Evolutionary conservation across 2,797 vertebrate species (phyloP).

Genomic region (Echiichthys vipera): DNA sequence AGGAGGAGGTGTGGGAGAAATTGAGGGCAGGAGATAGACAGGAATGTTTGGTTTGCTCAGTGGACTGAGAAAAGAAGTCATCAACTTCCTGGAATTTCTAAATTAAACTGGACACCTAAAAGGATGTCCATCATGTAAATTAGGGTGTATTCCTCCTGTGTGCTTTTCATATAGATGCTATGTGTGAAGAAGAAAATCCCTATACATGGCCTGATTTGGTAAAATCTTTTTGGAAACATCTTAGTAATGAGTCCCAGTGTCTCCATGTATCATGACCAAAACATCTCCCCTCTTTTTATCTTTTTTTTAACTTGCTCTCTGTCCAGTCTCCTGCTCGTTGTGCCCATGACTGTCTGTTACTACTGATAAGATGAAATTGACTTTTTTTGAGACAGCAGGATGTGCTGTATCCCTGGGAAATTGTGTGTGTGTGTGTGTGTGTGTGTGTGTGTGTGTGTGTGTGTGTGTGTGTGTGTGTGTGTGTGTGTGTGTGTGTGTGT

Average conservation of each 20-base stretch:
- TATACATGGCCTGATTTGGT: conserved; percentile 20
- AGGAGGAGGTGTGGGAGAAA: conserved; percentile 55
- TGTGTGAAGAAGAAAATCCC: conserved; percentile 6
- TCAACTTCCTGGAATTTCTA: conserved; percentile 75
- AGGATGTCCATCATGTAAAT: conserved; percentile 51
- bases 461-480: conserved; percentile 27
- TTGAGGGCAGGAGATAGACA: conserved; percentile 51
- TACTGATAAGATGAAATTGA: conserved; percentile 73
- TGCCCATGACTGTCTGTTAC: conserved; percentile 61
- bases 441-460: conserved; percentile 21
- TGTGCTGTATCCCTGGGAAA: conserved; percentile 51
- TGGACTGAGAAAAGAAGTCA: conserved; percentile 66
- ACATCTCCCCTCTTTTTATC: conserved; percentile 10
- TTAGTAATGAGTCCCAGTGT: conserved; percentile 10
- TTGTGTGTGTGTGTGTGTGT: too few species aligned
- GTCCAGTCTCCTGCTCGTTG: conserved; percentile 44
- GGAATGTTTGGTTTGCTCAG: conserved; percentile 67
- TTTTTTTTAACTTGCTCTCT: conserved; percentile 28
- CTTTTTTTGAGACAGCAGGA: conserved; percentile 66
- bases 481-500: conserved; percentile 27
- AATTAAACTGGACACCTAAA: conserved; percentile 57
- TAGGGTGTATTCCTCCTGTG: conserved; percentile 35
- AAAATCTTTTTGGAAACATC: conserved; percentile 26
- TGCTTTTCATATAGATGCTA: conserved; percentile 33
- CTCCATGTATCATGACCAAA: neutral